These are phyloP conservation scores for Vultur gryphus DNA, from an alignment of 2,797 vertebrate species.

Conservation along the genomic window DNA sequence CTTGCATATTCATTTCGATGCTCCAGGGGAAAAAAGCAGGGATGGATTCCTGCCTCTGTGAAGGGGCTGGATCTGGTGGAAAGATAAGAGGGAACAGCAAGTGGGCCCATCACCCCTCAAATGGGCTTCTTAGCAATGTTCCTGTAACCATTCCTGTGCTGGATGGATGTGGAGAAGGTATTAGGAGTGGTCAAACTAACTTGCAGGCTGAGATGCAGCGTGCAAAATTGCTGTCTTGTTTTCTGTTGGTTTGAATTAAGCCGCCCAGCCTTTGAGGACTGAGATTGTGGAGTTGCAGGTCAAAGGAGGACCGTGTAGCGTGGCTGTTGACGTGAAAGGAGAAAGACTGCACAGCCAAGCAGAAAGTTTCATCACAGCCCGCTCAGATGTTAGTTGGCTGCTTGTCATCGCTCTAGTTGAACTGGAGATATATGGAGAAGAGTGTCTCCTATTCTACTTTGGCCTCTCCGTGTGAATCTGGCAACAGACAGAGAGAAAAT, in stretches of 20 bases:
- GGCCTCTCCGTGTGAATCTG: neutral
- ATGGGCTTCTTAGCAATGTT: neutral
- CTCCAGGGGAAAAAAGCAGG: neutral
- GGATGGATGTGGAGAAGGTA: neutral
- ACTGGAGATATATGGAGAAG: neutral
- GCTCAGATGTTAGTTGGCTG: neutral
- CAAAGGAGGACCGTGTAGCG: neutral
- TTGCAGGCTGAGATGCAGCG: neutral
- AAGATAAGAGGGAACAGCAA: neutral
- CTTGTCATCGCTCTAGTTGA: neutral
- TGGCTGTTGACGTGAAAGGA: neutral
- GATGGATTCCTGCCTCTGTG: neutral
- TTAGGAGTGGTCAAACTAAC: neutral
- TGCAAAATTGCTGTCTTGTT: neutral
- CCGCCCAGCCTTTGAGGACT: neutral
- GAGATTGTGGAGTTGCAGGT: neutral
- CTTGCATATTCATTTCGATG: slow-evolving; percentile 21
- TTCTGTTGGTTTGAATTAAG: neutral
- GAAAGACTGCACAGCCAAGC: neutral
- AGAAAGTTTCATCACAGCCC: neutral
- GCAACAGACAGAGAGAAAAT: neutral
- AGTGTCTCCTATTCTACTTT: neutral
- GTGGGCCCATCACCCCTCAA: neutral
- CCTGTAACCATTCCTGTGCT: neutral
- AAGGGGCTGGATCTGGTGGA: neutral